Evolutionary conservation across 1,140 invertebrate species (phyloP).

Genomic region (Agrypnia vestita): DNA sequence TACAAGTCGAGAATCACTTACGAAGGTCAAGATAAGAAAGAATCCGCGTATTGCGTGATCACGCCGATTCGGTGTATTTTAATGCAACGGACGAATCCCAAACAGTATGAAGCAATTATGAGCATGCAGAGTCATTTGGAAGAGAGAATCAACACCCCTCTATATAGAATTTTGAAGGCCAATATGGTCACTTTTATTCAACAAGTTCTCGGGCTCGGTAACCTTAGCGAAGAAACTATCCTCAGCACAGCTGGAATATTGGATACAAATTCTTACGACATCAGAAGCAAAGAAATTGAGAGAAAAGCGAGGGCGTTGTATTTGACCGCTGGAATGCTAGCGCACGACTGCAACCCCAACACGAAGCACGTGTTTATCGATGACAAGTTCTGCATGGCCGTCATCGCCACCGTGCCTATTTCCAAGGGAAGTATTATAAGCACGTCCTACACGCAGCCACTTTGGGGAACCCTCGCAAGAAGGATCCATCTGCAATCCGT

Average conservation of each 20-base stretch:
- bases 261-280: constrained; percentile 80
- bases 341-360: constrained; percentile 79
- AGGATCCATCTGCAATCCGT: constrained; percentile 74
- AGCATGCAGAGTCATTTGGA: constrained; percentile 77
- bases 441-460: constrained; percentile 79
- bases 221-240: constrained; percentile 75
- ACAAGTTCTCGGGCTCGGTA: constrained; percentile 73
- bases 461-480: constrained; percentile 78
- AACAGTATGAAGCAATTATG: constrained; percentile 73
- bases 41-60: constrained; percentile 77
- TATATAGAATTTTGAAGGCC: constrained; percentile 75
- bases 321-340: constrained; percentile 75
- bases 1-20: constrained; percentile 74
- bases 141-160: constrained; percentile 73
- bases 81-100: constrained; percentile 72
- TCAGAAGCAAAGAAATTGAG: constrained; percentile 68
- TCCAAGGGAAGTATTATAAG: constrained; percentile 77
- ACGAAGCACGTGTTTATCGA: constrained; percentile 76
- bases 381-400: constrained; percentile 72
- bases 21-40: constrained; percentile 67
- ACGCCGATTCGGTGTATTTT: constrained; percentile 78
- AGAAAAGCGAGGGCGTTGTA: constrained; percentile 76
- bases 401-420: constrained; percentile 77
- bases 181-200: constrained; percentile 77
- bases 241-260: constrained; percentile 78